phyloP scores from a whole-genome alignment of 2,888 invertebrate species.

The Trisateles emortualis region DNA sequence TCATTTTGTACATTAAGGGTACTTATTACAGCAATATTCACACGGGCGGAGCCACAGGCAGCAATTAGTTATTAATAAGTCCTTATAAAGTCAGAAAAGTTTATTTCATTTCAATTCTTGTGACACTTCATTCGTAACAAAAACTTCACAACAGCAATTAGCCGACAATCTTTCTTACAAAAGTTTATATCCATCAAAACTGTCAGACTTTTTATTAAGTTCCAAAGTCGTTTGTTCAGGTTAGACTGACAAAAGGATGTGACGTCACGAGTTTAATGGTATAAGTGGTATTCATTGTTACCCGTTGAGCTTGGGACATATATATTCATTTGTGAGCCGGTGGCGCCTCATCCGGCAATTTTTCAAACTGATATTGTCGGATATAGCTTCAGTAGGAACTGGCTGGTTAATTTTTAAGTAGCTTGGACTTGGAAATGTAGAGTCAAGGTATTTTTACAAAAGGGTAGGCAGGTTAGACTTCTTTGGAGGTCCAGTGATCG shows the following conservation, averaged over 20 bases:
- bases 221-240: constrained; percentile 48
- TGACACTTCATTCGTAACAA: constrained; percentile 2
- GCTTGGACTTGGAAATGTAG: background rate
- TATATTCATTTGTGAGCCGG: constrained; percentile 46
- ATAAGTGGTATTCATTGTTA: constrained; percentile 49
- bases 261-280: constrained; percentile 44
- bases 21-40: background rate
- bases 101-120: constrained; percentile 5
- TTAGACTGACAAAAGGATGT: constrained; percentile 45
- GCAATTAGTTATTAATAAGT: no score
- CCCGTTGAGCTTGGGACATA: constrained; percentile 32
- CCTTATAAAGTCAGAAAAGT: background rate
- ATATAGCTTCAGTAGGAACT: background rate
- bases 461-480: no score
- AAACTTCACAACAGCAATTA: constrained; percentile 32
- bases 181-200: constrained; percentile 38
- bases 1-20: no score
- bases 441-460: no score
- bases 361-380: constrained; percentile 44
- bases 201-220: constrained; percentile 45
- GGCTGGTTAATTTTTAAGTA: background rate
- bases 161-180: constrained; percentile 22
- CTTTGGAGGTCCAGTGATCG: no score
- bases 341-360: constrained; percentile 37
- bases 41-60: no score